Conservation (phyloP, 2,797 vertebrate genomes). For the Enteromius mattozi region DNA sequence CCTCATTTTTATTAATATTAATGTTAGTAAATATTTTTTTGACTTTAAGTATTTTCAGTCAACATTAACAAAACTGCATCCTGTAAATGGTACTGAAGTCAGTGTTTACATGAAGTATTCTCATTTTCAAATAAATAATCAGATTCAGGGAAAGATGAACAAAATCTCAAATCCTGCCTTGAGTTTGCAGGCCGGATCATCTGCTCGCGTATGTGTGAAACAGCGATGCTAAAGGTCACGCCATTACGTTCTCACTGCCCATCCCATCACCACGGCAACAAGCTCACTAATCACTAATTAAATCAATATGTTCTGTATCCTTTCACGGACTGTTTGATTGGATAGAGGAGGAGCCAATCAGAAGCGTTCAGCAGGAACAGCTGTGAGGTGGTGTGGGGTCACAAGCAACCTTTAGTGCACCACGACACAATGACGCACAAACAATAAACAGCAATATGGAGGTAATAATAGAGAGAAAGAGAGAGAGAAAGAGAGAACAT, state of each 20-base stretch:
- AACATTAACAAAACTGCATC: neutral
- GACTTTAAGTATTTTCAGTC: neutral
- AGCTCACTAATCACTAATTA: conserved; percentile 55
- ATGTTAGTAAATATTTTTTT: neutral
- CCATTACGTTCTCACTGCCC: conserved; percentile 7
- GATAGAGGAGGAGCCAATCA: conserved; percentile 24
- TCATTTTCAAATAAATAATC: neutral
- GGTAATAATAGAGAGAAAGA: conserved; percentile 25
- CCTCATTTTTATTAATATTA: neutral
- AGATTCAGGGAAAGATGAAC: neutral
- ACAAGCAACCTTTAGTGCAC: conserved; percentile 8
- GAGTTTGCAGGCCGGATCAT: neutral
- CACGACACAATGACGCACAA: conserved; percentile 48
- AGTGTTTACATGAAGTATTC: neutral
- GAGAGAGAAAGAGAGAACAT: conserved; percentile 12
- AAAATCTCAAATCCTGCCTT: conserved; percentile 12
- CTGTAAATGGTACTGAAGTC: neutral
- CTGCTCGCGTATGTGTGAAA: neutral
- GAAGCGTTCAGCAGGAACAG: conserved; percentile 38
- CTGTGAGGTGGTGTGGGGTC: conserved; percentile 49
- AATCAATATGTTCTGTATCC: conserved; percentile 58
- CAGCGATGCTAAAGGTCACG: conserved; percentile 16
- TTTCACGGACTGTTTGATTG: conserved; percentile 31
- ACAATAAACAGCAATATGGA: conserved; percentile 50
- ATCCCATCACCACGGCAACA: conserved; percentile 57